Evolutionary conservation across 2,888 invertebrate species (phyloP), one percentile per base, ranked within the genome.

Genomic region (Chaetogeoica ovagalla): DNA sequence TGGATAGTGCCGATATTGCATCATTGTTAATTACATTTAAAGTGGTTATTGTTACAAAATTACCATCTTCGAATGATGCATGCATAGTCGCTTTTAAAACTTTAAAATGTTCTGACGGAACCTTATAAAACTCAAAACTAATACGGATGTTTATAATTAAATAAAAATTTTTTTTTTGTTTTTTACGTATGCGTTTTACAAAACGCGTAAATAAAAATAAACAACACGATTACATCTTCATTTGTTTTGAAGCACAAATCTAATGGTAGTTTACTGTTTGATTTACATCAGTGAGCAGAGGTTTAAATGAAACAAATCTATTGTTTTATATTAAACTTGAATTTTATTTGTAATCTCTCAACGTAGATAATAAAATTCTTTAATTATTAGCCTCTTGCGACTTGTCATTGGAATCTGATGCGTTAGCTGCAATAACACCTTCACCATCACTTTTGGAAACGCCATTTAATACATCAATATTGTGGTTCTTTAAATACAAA

Each of bases 81-180:
- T 89, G 89, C 1, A 88, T 85, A 66, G 87, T 85, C 0, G 88
- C 88, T n/a, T 86, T 85, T 0, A 86, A 86, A 37, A 85, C 86
- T 37, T 88, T 84, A 57, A 94, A 85, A 82, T 90, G 89, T 0
- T 86, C 84, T 0, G 88, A 87, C 39, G 86, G 83, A 0, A 92
- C 91, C 52, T 88, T 87, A 85, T 94, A 95, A 83, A 98, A 86
- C 86, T 98, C 97, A 84, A 90, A 89, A n/a, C 85, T 93, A 91
- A 86, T 97, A 98, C 0, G 98, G 97, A 88, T 98, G 96, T 82
- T 92, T 90, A 86, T 90, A 94, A 75, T 92, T 94, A 85, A 66
- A 73, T n/a, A 72, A 48, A 66, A 52, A 72, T 9, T 60, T 39
- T 30, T 73, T 59, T 19, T n/a, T n/a, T n/a, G n/a, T n/a, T n/a